Evolutionary conservation across 2,797 vertebrate genomes (phyloP), one percentile per base, ranked within the genome.

Genomic region (Sitta carolinensis): DNA sequence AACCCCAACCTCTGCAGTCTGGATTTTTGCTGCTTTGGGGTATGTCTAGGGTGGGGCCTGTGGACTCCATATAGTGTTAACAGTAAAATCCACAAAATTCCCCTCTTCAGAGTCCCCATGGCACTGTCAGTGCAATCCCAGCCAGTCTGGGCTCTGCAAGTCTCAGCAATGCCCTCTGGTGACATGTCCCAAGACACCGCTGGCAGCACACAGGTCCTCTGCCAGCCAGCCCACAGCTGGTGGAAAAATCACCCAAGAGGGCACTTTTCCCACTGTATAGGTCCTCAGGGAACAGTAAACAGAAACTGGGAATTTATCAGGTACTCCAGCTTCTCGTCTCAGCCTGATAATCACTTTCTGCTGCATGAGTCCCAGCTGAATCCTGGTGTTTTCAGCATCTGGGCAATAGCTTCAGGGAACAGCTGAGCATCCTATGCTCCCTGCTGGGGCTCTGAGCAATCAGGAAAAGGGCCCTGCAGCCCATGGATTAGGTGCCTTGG

Each of bases 1-100:
- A 32, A 1, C 45, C 26, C 13, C 0, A 0, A 13, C 0, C 1
- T 34, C 51, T 40, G 21, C 7, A 2, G 7, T n/a, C 54, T 61
- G 22, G 6, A 11, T 38, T 11, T 13, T n/a, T 25, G n/a, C 48
- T 52, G 62, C 27, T 47, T 27, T 42, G 14, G 8, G 11, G 4
- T 23, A 3, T 22, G 6, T 25, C 13, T 38, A 18, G 45, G 32
- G 18, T 51, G 19, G 11, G 73, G 29, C 45, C 43, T 36, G 5
- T 30, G 55, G 16, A 36, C n/a, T 86, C 4, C 0, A 6, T 27
- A 3, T 3, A 11, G 27, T 8, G 50, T 68, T 54, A 43, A 8
- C 25, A 18, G n/a, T 8, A 19, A 81, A 45, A 84, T 27, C 8
- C 67, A n/a, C 0, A 0, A 21, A 80, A 86, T 75, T 27, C 16